Evolutionary conservation across 2,888 invertebrate species (phyloP).

Genomic region (Copidosoma aretas): DNA sequence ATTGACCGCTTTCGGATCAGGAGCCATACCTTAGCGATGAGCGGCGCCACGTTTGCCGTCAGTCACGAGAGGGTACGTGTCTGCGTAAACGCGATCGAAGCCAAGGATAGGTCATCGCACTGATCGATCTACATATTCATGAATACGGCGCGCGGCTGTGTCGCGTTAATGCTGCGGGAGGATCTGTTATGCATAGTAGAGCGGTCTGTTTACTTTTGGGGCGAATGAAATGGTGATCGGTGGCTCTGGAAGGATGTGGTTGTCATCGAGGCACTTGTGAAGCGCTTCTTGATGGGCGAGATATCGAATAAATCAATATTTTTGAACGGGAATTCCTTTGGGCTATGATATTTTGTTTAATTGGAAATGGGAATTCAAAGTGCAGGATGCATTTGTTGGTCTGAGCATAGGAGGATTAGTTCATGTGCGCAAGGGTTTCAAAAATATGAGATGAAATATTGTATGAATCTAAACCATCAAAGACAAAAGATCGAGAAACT

Average conservation of each 20-base stretch:
- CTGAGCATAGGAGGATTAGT: too few relatives aligned
- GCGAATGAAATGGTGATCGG: too few relatives aligned
- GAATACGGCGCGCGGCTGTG: not conserved
- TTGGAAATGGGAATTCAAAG: too few relatives aligned
- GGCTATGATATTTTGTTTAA: too few relatives aligned
- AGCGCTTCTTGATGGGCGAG: slow-evolving; percentile 6
- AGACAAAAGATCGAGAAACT: too few relatives aligned
- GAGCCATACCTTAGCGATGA: not conserved
- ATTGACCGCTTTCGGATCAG: slow-evolving; percentile 31
- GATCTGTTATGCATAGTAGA: too few relatives aligned
- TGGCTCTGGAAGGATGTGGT: not conserved
- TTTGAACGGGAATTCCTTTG: not conserved
- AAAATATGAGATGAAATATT: too few relatives aligned
- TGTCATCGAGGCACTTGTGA: slow-evolving; percentile 10
- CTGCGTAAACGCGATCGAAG: not conserved
- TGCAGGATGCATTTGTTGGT: too few relatives aligned
- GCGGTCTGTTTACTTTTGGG: too few relatives aligned
- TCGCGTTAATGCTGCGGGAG: too few relatives aligned
- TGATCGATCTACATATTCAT: not conserved
- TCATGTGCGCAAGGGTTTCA: too few relatives aligned
- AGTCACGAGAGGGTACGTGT: slow-evolving; percentile 2
- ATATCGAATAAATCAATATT: slow-evolving; percentile 18
- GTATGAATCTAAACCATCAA: too few relatives aligned
- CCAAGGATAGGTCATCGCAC: not conserved
- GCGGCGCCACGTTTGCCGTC: not conserved